These are phyloP conservation scores for Vireo griseus DNA, from an alignment of 2,797 vertebrate species.

Conservation along the genomic window DNA sequence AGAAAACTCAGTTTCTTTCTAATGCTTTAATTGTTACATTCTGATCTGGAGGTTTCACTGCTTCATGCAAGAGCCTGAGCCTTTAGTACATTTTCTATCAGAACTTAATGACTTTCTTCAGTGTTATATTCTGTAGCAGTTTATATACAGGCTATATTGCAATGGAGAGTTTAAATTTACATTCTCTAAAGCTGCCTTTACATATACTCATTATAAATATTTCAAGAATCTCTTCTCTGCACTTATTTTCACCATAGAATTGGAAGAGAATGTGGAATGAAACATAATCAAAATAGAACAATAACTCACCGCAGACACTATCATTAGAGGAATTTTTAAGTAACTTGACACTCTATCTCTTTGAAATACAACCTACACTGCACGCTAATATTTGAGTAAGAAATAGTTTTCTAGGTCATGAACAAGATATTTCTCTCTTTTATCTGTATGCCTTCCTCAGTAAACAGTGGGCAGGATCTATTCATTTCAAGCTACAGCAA, in stretches of 20 bases:
- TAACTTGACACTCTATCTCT: not conserved
- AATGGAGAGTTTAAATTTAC: not conserved
- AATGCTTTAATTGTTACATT: not conserved
- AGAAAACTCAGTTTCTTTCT: not conserved
- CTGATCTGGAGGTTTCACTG: not conserved
- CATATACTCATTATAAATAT: not conserved
- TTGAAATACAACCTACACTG: not conserved
- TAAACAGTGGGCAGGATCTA: not conserved
- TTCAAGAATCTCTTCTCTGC: not conserved
- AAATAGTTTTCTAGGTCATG: not conserved
- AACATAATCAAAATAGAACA: not conserved
- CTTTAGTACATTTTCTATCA: not conserved
- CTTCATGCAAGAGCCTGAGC: not conserved
- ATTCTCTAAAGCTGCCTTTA: not conserved
- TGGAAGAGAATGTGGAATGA: not conserved
- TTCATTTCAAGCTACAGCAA: not conserved
- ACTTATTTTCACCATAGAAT: not conserved
- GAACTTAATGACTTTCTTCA: not conserved
- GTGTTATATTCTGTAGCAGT: not conserved
- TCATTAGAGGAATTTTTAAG: not conserved
- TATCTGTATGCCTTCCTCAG: not conserved
- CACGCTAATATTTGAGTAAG: not conserved
- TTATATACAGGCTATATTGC: not conserved
- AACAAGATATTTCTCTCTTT: not conserved
- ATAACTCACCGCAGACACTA: not conserved